Conservation (phyloP, 2,888 invertebrate species). For the Mythimna lalbum region DNA sequence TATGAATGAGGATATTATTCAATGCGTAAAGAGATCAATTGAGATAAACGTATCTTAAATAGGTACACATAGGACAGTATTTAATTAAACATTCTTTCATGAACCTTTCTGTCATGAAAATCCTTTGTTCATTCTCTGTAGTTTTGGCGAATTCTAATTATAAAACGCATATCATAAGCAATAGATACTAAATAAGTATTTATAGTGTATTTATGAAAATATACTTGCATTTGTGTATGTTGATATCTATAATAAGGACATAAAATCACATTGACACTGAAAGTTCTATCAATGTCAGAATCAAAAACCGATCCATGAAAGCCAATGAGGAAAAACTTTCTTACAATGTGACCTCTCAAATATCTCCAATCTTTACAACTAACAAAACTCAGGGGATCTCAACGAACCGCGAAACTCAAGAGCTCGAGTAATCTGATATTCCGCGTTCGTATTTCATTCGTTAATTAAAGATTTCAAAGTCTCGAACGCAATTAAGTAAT, state of each 20-base stretch:
- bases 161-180: no score
- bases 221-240: no score
- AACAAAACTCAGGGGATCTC: slow-evolving; percentile 28
- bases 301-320: not conserved
- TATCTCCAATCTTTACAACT: slow-evolving; percentile 34
- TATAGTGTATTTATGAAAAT: no score
- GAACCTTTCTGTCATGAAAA: no score
- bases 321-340: not conserved
- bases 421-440: slow-evolving; percentile 67
- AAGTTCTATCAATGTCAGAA: not conserved
- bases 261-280: no score
- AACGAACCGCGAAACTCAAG: slow-evolving; percentile 53
- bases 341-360: not conserved
- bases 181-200: not conserved
- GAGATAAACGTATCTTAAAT: no score
- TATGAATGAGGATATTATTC: not conserved
- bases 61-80: no score
- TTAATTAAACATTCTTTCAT: no score
- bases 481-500: slow-evolving; percentile 63
- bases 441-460: slow-evolving; percentile 65
- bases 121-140: no score
- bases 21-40: not conserved
- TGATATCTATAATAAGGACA: no score
- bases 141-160: no score
- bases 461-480: slow-evolving; percentile 69